Conservation (phyloP, 2,113 vertebrate species). For the Rhombomys opimus region DNA sequence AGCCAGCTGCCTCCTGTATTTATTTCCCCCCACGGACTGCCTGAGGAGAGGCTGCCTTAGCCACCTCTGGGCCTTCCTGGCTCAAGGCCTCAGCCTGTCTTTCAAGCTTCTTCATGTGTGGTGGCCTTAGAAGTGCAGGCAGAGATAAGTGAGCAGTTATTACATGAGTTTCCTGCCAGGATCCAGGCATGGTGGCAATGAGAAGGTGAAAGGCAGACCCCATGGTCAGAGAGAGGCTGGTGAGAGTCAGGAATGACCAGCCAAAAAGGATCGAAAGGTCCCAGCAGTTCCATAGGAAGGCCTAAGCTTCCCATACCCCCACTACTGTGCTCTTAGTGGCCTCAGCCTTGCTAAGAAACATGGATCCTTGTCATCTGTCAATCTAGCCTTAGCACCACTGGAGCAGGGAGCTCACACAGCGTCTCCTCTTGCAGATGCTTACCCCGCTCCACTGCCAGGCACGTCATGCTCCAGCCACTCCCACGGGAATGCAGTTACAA, state of each 20-base stretch:
- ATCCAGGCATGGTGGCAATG: neutral
- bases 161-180: neutral
- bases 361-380: neutral
- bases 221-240: neutral
- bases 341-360: neutral
- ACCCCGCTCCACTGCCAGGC: too few relatives aligned
- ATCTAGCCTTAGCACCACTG: rapidly evolving
- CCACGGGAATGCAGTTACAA: rapidly evolving
- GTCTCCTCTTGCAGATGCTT: neutral
- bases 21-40: neutral
- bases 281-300: neutral
- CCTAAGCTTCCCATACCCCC: rapidly evolving
- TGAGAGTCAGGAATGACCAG: neutral
- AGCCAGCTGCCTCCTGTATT: neutral
- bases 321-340: neutral
- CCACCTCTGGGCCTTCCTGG: neutral
- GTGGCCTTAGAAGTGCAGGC: neutral
- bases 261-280: too few relatives aligned
- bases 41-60: rapidly evolving
- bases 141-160: neutral
- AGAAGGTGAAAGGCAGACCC: neutral
- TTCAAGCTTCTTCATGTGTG: neutral
- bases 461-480: neutral
- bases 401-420: neutral
- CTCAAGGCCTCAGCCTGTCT: neutral